Evolutionary conservation across 2,113 vertebrate species (phyloP).

Genomic region (Pogonocichla stellata): DNA sequence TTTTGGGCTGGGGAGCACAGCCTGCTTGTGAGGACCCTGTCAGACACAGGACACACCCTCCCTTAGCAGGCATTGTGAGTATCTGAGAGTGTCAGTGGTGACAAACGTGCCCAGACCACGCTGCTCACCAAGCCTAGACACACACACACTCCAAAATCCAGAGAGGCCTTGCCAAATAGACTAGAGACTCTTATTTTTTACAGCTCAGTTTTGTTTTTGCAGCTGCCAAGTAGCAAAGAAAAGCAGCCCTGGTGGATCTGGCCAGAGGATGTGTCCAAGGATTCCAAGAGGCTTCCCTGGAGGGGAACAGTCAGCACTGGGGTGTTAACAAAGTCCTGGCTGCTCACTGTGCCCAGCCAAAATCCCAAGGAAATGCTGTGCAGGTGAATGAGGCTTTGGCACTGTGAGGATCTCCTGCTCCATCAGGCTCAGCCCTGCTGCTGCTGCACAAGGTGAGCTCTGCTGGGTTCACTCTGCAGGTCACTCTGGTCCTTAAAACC

Average conservation of each 20-base stretch:
- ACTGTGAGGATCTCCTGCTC: fast-evolving
- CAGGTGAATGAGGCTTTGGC: not conserved
- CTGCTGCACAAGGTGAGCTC: not conserved
- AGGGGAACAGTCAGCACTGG: not conserved
- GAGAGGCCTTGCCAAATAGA: not conserved
- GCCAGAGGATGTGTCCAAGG: not conserved
- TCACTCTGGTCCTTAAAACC: not conserved
- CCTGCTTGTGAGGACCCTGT: not conserved
- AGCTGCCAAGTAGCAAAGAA: conserved; percentile 41
- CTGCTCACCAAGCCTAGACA: not conserved
- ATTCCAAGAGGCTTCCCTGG: not conserved
- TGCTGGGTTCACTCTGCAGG: not conserved
- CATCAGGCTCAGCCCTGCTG: not conserved
- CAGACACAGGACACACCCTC: not conserved
- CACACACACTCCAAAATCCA: not conserved
- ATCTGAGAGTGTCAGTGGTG: not conserved
- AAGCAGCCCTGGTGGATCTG: conserved; percentile 15
- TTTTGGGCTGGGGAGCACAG: not conserved
- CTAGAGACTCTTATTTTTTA: not conserved
- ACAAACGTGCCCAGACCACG: not conserved
- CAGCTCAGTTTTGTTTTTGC: conserved; percentile 25
- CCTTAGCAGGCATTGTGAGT: not conserved
- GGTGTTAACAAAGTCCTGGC: not conserved
- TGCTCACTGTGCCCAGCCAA: not conserved
- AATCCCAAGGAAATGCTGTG: not conserved